These are phyloP conservation scores for Cybosia mesomella DNA, from an alignment of 2,888 invertebrate species.

Conservation along the genomic window DNA sequence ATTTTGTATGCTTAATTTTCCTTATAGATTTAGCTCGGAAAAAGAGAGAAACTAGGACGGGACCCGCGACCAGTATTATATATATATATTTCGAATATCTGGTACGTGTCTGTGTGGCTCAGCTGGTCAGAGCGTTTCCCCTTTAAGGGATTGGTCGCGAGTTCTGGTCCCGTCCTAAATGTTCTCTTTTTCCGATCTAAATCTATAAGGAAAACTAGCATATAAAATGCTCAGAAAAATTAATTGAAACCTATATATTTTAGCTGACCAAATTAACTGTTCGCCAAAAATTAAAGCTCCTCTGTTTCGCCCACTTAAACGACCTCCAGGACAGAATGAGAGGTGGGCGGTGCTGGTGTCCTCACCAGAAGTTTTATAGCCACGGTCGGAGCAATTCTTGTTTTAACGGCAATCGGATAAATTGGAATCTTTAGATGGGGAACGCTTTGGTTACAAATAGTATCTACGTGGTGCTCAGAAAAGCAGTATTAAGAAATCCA, in stretches of 20 bases:
- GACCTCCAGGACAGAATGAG: slow-evolving; percentile 68
- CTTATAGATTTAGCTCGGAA: too few species aligned
- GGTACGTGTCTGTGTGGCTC: too few species aligned
- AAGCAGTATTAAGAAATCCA: not conserved
- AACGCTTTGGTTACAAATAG: slow-evolving; percentile 1
- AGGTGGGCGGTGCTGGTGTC: slow-evolving; percentile 70
- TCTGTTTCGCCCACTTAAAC: slow-evolving; percentile 56
- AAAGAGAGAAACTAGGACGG: too few species aligned
- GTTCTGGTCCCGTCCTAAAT: too few species aligned
- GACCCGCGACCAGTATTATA: too few species aligned
- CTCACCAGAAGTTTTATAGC: slow-evolving; percentile 71
- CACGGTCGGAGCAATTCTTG: slow-evolving; percentile 46
- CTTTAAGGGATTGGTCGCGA: too few species aligned
- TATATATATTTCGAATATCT: too few species aligned
- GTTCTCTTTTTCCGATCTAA: too few species aligned
- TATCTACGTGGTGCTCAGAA: not conserved
- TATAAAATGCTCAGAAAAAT: too few species aligned
- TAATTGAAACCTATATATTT: slow-evolving; percentile 37
- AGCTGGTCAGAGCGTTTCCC: too few species aligned
- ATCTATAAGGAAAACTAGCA: too few species aligned
- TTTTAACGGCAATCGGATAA: slow-evolving; percentile 43
- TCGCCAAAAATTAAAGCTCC: slow-evolving; percentile 57
- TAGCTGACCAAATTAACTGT: slow-evolving; percentile 49
- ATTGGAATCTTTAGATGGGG: slow-evolving; percentile 2
- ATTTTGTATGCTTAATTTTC: too few species aligned